Base-by-base conservation (phyloP, 2,888 invertebrate species). In the Lasioglossum marginatum region DNA sequence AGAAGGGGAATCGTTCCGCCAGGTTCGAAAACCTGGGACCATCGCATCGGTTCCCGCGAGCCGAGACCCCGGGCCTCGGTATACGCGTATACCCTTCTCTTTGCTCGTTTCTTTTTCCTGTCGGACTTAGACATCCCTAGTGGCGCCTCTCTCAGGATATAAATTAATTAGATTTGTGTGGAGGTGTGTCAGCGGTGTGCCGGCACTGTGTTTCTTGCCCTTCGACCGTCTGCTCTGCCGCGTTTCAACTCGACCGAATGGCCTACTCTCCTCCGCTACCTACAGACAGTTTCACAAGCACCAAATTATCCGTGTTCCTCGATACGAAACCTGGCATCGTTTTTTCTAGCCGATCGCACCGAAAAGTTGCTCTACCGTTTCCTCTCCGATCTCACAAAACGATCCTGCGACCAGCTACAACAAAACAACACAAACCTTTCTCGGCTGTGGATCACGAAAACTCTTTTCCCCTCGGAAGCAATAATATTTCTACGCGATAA, bases 151-250 rank as follows among this genome's bases (percentile, higher is more conserved):
- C 91, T 86, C 86, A 87, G 92, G 92, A 93, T 93, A 94, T 94
- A 95, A 95, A 95, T 95, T 95, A 95, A 95, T 95, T 95, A 95
- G 95, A 95, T 94, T 94, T 94, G 94, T 94, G 94, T 92, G 94
- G 92, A 94, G 94, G 94, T 94, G 95, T 94, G 94, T 94, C 93
- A 84, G 92, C 91, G 77, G 89, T 86, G 90, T 88, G 89, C 91
- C 92, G 92, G 91, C 90, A 89, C 91, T 87, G 86, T 90, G 88
- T 90, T 90, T 87, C 89, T 89, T 83, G 87, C 88, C 88, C 83
- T 90, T 83, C 81, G 87, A 82, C 79, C 85, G 82, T 89, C 87
- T 83, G 85, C 80, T 85, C 87, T 72, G 74, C 83, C 88, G 88
- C 85, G 77, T 86, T 87, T 88, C 83, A 76, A 84, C 76, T 78